Base-by-base conservation (phyloP, 2,888 invertebrate genomes). In the Cyaniris semiargus region DNA sequence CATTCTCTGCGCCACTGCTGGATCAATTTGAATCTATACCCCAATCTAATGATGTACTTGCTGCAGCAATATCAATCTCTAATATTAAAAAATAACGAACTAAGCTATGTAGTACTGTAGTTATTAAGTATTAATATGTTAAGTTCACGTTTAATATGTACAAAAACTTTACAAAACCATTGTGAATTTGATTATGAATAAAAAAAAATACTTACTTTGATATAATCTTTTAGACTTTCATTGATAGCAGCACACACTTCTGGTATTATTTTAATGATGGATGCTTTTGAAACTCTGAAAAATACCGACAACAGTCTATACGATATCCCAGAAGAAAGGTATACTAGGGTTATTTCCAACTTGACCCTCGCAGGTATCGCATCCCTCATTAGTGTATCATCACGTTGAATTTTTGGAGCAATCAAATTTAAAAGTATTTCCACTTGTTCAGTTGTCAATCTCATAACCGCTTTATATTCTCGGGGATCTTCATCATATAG, bases 401-500 rank as follows among this genome's bases (percentile, higher is more conserved):
- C 38, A 38, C 79, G 76, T 79, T 78, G 76, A 75, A 79, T 79
- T 79, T 78, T 77, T 77, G 78, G 76, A 70, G 72, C 71, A 74
- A 78, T 77, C 44, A 76, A 78, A 78, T 79, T 77, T 78, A 79
- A 79, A 77, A 79, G 78, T 78, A 56, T 76, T 77, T 79, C 77
- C 66, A 79, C 78, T 79, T 79, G 78, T 79, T 77, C 78, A 78
- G 77, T 44, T 78, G 79, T 78, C 77, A 79, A 31, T 79, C 78
- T 78, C 78, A 79, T 79, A 75, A 76, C 78, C 53, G 78, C 79
- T 79, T 78, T 70, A 75, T 79, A 72, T 79, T 78, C 78, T 78
- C 78, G 78, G 76, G 78, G 76, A 78, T 80, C 78, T 78, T 80
- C 80, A 80, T 80, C 78, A 78, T 79, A 79, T 77, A 38, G 38